Base-by-base conservation (phyloP, 2,797 vertebrate genomes). In the Fundulus diaphanus region DNA sequence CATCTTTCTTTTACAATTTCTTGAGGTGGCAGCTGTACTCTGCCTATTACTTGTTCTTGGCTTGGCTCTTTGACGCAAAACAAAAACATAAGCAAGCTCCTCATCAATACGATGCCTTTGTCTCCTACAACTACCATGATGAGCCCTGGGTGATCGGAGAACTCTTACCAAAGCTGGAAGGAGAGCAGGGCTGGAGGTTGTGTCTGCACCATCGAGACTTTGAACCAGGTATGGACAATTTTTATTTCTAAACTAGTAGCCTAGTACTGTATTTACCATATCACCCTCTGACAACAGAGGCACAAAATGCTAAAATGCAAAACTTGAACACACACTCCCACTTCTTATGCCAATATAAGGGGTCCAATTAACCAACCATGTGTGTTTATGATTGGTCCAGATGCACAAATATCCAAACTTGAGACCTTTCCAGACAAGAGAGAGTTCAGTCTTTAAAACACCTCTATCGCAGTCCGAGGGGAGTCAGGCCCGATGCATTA, bases 171-270 rank as follows among this genome's bases (percentile, higher is more conserved):
- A 89, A 89, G 35, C 82, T 95, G 86, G 95, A 95, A 72, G 81
- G 77, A 3, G 79, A 92, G 61, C n/a, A n/a, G n/a, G n/a, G n/a
- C n/a, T n/a, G n/a, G n/a, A n/a, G n/a, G n/a, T n/a, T n/a, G n/a
- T n/a, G 95, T 78, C 90, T 95, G 86, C 94, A 95, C 79, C 94
- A 95, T 74, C 88, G 93, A 69, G 95, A 96, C 84, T 95, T 95
- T 31, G 85, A 93, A 81, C 94, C 93, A 83, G 94, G 94, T 90
- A 52, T 77, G 79, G 48, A 27, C 18, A 24, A 16, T 11, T 35
- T 63, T n/a, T n/a, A n/a, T n/a, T n/a, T 46, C 42, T 31, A 15
- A 15, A 18, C 46, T 15, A 16, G 46, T 15, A 15, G 24, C 9
- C 24, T 52, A 9, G 51, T n/a, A n/a, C n/a, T 52, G 51, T n/a